Evolutionary conservation across 2,888 invertebrate species (phyloP), one percentile per base, ranked within the genome.

Genomic region (Platycnemis pennipes): DNA sequence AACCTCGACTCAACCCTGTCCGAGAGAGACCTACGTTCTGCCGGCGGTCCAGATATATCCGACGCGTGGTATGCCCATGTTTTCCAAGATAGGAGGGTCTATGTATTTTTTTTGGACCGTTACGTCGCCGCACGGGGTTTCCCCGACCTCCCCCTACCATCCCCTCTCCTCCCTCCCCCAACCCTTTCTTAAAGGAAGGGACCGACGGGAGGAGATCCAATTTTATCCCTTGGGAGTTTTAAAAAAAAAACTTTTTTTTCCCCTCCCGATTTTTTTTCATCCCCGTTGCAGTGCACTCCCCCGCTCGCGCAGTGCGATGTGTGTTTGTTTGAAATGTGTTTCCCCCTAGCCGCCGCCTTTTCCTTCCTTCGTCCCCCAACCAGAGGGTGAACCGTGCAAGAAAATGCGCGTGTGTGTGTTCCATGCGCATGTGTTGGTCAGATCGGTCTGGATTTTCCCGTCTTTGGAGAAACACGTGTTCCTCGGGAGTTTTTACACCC

Each of bases 21-120:
- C n/a, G n/a, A n/a, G n/a, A n/a, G n/a, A n/a, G n/a, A 5, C 49
- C 49, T 1, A 11, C 49, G 19, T 16, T 49, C 49, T 49, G 2
- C 49, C 49, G 13, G 19, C 2, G 31, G 37, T 77, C 77, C 77
- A 77, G 77, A 37, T 77, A 13, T 77, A 37, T 77, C 77, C 77
- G 11, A 13, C 77, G 13, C 13, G 31, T 37, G 37, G 69, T 37
- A n/a, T 16, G 37, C 37, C 13, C 77, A 22, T 5, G 37, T 77
- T 77, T 77, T 77, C 37, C 77, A 31, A 77, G 77, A 31, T 16
- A 31, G n/a, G 5, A 8, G 7, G n/a, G 7, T 69, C 1, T 69
- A 77, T 77, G 37, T 37, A 37, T 69, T 69, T 31, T 69, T 69
- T 77, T 77, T 77, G 77, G 77, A 77, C 77, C 77, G 37, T 77